Base-by-base conservation (phyloP, 92 coral and sea anemone genomes). In the Paragorgia papillata region DNA sequence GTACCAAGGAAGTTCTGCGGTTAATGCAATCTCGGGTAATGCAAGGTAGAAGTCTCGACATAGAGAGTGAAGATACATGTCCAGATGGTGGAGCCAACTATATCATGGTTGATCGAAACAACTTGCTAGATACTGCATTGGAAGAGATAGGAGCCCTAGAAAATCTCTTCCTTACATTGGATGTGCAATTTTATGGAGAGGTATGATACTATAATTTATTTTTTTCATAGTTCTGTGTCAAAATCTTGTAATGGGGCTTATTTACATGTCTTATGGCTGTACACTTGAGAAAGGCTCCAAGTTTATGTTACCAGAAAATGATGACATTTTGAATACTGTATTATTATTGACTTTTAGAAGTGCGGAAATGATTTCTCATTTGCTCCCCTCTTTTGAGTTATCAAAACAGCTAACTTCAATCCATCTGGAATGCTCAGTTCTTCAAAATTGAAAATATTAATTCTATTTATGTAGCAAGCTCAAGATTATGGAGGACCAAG, bases 101-200 rank as follows among this genome's bases (percentile, higher is more conserved):
- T 27, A 39, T 66, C n/a, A n/a, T 66, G 54, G 55, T 66, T 40
- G 74, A 66, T 44, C 74, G 74, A 0, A 43, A 66, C 29, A 66
- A 66, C 40, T 40, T 66, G 28, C 19, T 66, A 19, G 9, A 19
- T 17, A 66, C 74, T n/a, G 57, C 74, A 3, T 66, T 40, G 6
- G 74, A 66, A 37, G 74, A 66, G 24, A 40, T 66, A 31, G 31
- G 31, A 3, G 25, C 14, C 21, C 18, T 66, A 0, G 56, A 66
- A 66, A 66, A 66, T 27, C 14, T 34, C 12, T 27, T 40, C 10
- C 21, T 40, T 39, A 66, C 74, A 37, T 28, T 66, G 14, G 55
- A 66, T 13, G 74, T 66, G n/a, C 74, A 66, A 26, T 66, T 66
- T 24, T 66, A 66, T 25, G 39, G 39, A 34, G 74, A 66, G 74